Conservation (phyloP, 1,140 invertebrate species). For the Drosophila parvula region DNA sequence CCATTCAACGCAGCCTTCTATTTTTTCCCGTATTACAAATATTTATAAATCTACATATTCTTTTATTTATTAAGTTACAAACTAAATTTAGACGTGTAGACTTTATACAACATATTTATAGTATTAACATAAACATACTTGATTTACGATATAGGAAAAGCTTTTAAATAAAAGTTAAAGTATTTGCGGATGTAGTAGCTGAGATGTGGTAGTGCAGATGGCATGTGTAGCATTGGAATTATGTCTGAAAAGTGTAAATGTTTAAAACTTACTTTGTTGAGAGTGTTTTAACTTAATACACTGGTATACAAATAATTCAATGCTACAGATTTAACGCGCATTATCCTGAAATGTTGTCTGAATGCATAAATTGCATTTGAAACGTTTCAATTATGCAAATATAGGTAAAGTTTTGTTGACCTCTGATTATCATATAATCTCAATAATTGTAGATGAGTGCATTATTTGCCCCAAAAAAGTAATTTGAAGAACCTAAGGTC, state of each 20-base stretch:
- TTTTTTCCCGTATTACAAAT: too few species aligned
- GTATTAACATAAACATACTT: slow-evolving; percentile 56
- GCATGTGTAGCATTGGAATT: slow-evolving; percentile 2
- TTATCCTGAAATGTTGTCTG: not conserved
- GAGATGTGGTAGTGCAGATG: slow-evolving; percentile 27
- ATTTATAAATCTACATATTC: slow-evolving; percentile 60
- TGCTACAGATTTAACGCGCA: not conserved
- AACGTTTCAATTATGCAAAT: not conserved
- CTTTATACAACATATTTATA: slow-evolving; percentile 71
- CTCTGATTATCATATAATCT: slow-evolving; percentile 56
- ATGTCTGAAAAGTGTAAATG: slow-evolving; percentile 30
- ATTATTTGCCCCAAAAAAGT: slow-evolving; percentile 42
- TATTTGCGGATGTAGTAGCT: slow-evolving; percentile 45
- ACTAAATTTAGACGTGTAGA: slow-evolving; percentile 74
- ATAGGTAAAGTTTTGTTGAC: not conserved
- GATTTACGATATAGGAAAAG: slow-evolving; percentile 68
- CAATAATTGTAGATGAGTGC: slow-evolving; percentile 38
- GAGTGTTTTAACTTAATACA: slow-evolving; percentile 5
- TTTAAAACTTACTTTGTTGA: slow-evolving; percentile 31
- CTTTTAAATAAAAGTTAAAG: slow-evolving; percentile 67
- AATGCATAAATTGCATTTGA: not conserved
- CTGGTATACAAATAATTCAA: not conserved
- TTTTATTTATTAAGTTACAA: slow-evolving; percentile 80
- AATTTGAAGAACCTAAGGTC: slow-evolving; percentile 52
- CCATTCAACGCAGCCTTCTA: too few species aligned